Evolutionary conservation across 2,113 vertebrate species (phyloP), one percentile per base, ranked within the genome.

Genomic region (Urocolius indicus): DNA sequence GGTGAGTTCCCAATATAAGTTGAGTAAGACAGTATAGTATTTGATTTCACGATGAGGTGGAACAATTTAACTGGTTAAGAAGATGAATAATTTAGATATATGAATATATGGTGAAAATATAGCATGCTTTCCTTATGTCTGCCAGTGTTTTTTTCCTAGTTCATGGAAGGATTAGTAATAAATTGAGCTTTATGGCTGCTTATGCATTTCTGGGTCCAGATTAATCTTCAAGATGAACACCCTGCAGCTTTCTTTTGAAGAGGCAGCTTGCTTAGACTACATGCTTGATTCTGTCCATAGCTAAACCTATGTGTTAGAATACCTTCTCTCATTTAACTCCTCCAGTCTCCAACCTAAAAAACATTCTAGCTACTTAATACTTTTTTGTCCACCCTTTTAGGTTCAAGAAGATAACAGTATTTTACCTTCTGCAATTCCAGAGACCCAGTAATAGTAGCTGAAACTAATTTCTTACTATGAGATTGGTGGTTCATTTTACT

Each of bases 221-320:
- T 96, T 97, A 95, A 97, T 97, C 87, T 95, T 91, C 87, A 94
- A 95, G 84, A 97, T 89, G 92, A 97, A 90, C 80, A 97, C 84
- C 72, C 92, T 96, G 95, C 92, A 96, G 95, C 88, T 94, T 95
- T 82, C 85, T 90, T 96, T 93, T 87, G 78, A 90, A 83, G 66
- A 92, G 81, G 51, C 61, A 88, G 93, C 89, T 89, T 92, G 84
- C 90, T 96, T 87, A 81, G 61, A 82, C 51, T 84, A 67, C 68
- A 19, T 43, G 20, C 88, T 93, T 83, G 78, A 74, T 91, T 96
- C 81, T 94, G 51, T 93, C 79, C 85, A 93, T 62, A 91, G 43
- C 90, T 94, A 75, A 94, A 91, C 55, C 87, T 20, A 5, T 69
- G 41, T 82, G 52, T 92, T 78, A 92, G 49, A 90, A 65, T 89